These are phyloP conservation scores for Lasioglossum figueresi DNA, from an alignment of 2,888 invertebrate genomes.

Conservation along the genomic window DNA sequence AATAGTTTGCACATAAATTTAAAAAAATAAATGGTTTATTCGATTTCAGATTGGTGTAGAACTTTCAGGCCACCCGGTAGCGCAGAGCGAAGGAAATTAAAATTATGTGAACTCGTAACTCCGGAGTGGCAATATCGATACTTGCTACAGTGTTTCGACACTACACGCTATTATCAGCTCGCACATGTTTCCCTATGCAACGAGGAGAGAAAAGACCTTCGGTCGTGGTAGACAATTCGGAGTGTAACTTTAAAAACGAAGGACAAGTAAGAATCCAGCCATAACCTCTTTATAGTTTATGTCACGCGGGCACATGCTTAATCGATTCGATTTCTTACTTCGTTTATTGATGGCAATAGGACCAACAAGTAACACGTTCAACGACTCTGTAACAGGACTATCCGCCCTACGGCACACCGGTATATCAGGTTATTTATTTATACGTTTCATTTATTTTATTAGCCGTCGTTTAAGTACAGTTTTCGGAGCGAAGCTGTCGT, in stretches of 20 bases:
- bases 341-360: slow-evolving; percentile 44
- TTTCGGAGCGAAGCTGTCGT: background rate
- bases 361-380: slow-evolving; percentile 15
- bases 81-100: background rate
- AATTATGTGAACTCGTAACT: background rate
- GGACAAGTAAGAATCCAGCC: background rate
- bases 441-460: background rate
- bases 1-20: background rate
- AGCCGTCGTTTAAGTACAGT: background rate
- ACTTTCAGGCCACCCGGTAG: background rate
- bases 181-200: slow-evolving; percentile 1
- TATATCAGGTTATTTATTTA: slow-evolving; percentile 22
- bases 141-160: background rate
- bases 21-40: background rate
- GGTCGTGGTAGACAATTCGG: background rate
- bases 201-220: background rate
- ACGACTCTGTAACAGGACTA: slow-evolving; percentile 10
- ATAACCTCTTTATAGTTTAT: slow-evolving; percentile 39
- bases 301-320: slow-evolving; percentile 45
- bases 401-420: slow-evolving; percentile 24
- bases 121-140: background rate
- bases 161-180: background rate
- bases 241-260: slow-evolving; percentile 13
- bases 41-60: background rate
- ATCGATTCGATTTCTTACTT: slow-evolving; percentile 49